Evolutionary conservation across 2,113 vertebrate genomes (phyloP), one percentile per base, ranked within the genome.

Genomic region (Thymallus thymallus): DNA sequence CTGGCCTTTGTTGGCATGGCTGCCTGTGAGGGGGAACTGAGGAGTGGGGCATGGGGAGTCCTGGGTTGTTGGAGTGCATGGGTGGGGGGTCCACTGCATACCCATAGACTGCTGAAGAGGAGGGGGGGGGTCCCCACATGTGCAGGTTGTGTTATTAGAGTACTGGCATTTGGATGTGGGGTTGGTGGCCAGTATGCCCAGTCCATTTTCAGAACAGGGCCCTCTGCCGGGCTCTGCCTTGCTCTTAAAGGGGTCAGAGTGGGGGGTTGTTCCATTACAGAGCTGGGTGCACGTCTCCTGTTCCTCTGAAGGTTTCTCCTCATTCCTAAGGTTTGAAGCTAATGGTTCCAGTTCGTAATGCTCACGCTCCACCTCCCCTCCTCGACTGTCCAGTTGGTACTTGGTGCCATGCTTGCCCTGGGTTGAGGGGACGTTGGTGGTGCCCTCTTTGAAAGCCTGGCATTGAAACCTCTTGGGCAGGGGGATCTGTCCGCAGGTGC

Each of bases 401-500:
- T 94, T 95, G 4, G 88, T 71, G 1, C 91, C 91, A 0, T 87
- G 76, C 85, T 96, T 95, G 80, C 85, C 92, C 62, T 89, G 91
- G 41, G 92, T 60, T 56, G 88, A 69, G 0, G 92, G 84, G 30
- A 71, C 67, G 0, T 82, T 24, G 18, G 94, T 80, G 14, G 92
- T 82, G 55, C 82, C 78, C 23, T 91, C 91, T 24, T 92, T 85
- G 84, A 96, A 94, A 72, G 92, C 88, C 46, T 92, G 91, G 79
- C 95, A 96, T 72, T 74, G 92, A 67, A 98, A 32, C 65, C 88
- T 94, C 82, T 93, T 92, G 41, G 97, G 97, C 62, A 97, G 87
- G 0, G 96, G 96, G 51, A 99, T 98, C 90, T 98, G 97, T 2
- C 98, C 98, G 9, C 95, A 99, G 56, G 94, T 93, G 3, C 96